Base-by-base conservation (phyloP, 2,888 invertebrate species). In the Tiphia femorata region DNA sequence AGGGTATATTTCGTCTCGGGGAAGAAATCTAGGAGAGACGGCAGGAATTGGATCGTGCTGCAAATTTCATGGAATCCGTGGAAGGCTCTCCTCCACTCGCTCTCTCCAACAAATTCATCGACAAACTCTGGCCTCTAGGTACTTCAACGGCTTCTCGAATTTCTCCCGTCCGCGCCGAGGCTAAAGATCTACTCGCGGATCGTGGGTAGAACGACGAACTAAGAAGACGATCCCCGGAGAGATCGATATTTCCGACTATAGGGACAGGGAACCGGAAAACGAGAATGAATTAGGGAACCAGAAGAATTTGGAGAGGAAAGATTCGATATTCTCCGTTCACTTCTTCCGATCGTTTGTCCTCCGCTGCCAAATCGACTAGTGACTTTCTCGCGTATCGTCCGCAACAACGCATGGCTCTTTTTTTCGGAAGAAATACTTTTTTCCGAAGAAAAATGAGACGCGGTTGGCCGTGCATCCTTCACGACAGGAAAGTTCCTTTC, bases 1-100 rank as follows among this genome's bases (percentile, higher is more conserved):
- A 38, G 41, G 19, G 40, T 25, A 30, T 33, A 20, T 30, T 30
- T 42, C 5, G 54, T 41, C 42, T 49, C 30, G 41, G 10, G 41
- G 33, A 42, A 49, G 49, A 53, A 53, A 49, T 48, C 38, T 38
- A n/a, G 48, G 48, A 53, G 37, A 25, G 41, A 49, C 30, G 40
- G 29, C 37, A 29, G 29, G 2, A 5, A n/a, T 3, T 12, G 6
- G 2, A n/a, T 29, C 29, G 29, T 2, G 10, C 2, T 3, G 5
- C 12, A 12, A 29, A 10, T 29, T 3, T n/a, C 29, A 12, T 25
- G 5, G 25, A 25, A 8, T n/a, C 25, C 8, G 25, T 25, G 5
- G 25, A n/a, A 25, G 25, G 25, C 25, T 25, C 25, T 25, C 8
- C 25, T 25, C 8, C 25, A 8, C 5, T 5, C 33, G 33, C 2